Base-by-base conservation (phyloP, 2,888 invertebrate species). In the Folsomia candida region DNA sequence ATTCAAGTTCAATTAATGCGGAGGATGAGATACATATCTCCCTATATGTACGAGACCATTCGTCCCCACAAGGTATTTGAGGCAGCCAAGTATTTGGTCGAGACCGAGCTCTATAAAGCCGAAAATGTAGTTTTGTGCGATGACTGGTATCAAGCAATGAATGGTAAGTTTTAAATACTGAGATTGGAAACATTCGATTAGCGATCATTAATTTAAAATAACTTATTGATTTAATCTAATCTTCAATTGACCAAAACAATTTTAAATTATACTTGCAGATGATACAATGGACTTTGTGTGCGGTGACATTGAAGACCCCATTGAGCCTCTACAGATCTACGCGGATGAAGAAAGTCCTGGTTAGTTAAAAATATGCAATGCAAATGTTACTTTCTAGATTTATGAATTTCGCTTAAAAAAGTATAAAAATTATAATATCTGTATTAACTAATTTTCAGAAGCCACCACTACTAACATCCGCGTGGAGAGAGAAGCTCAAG, bases 41-140 rank as follows among this genome's bases (percentile, higher is more conserved):
- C 72, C 18, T 69, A 71, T 22, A 57, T 69, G 74, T 62, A 51
- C 27, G 74, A 74, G 57, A 68, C 63, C 11, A 62, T 76, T 1
- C 61, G 74, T 18, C 76, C 74, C 14, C 6, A 6, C 0, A 60
- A 64, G 14, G 71, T 74, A 22, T 64, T 51, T n/a, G 4, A 37
- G 0, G 73, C 73, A 18, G 62, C 71, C 4, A 69, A 74, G 47
- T 80, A 76, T 67, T 67, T 81, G 37, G 22, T 57, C 1, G 24
- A 69, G 0, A 70, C 68, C 6, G 64, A 54, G 22, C 66, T 74
- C 1, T 75, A 76, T 37, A 58, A 29, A 60, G 24, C 51, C 26
- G 67, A 73, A 26, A 69, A 61, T 51, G 60, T 76, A n/a, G 28
- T 79, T 14, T 77, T 82, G 72, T 74, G 80, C n/a, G 80, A 81